A percentile compares a stretch with the other conserved stretches of the same genome.
Evolutionary conservation across 2,797 vertebrate species (phyloP).

Genomic region (Tenualosa ilisha): DNA sequence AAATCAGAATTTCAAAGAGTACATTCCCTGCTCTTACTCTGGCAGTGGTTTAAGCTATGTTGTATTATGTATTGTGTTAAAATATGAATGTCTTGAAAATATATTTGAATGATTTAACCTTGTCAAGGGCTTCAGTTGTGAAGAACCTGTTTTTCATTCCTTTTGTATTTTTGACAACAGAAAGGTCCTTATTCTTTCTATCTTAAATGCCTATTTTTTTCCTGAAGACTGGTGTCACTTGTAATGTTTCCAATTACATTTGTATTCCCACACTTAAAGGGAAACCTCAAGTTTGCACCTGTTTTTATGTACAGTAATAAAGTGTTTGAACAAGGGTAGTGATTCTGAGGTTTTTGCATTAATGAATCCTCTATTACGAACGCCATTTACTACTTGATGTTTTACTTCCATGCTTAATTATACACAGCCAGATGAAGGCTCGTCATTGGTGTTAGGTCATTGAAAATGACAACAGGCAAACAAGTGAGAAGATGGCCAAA

Average conservation of each 20-base stretch:
- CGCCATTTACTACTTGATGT: too few relatives aligned
- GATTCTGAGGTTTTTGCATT: background rate
- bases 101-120: constrained; percentile 74
- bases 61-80: constrained; percentile 81
- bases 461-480: too few relatives aligned
- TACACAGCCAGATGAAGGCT: too few relatives aligned
- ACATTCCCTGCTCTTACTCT: constrained; percentile 61
- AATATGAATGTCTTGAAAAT: constrained; percentile 83
- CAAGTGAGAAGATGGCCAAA: too few relatives aligned
- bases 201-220: constrained; percentile 66
- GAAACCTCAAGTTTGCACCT: constrained; percentile 86
- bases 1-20: constrained; percentile 74
- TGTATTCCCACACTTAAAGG: constrained; percentile 81
- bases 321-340: constrained; percentile 60
- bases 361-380: background rate
- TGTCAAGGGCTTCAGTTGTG: constrained; percentile 78
- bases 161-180: constrained; percentile 67
- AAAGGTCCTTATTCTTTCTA: constrained; percentile 64
- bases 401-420: too few relatives aligned
- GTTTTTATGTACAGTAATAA: constrained; percentile 96
- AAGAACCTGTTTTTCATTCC: constrained; percentile 57
- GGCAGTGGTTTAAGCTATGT: constrained; percentile 65
- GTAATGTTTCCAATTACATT: constrained; percentile 78
- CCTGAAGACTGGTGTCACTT: constrained; percentile 70
- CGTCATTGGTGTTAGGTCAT: too few relatives aligned